A percentile compares a stretch with the other conserved stretches of the same genome.
phyloP scores from a whole-genome alignment of 2,113 vertebrate species.

The Malurus alboscapulatus region DNA sequence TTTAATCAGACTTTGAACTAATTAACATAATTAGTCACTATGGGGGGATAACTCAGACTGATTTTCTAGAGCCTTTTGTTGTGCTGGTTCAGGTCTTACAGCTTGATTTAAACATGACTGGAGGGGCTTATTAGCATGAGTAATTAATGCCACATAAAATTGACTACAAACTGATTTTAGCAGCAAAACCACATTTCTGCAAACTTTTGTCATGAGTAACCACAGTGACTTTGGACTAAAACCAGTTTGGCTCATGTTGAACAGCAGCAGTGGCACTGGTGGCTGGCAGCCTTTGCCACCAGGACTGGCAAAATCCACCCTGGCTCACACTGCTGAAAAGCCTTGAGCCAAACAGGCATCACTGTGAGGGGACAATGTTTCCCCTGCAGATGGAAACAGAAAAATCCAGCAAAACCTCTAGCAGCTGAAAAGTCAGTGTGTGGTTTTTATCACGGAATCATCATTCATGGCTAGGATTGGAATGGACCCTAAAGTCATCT shows the following conservation, averaged over 20 bases:
- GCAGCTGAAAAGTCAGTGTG: accelerated
- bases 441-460: neutral
- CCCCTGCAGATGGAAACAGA: neutral
- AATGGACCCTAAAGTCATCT: neutral
- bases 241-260: neutral
- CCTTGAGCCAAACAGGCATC: accelerated
- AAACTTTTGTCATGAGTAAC: neutral
- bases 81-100: neutral
- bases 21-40: slow-evolving; percentile 44
- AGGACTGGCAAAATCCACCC: neutral
- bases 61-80: slow-evolving; percentile 45
- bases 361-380: neutral
- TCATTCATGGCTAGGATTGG: neutral
- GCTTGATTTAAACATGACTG: neutral
- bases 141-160: slow-evolving; percentile 40
- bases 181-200: neutral
- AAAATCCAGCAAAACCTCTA: neutral
- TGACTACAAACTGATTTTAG: slow-evolving; percentile 33
- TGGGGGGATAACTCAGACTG: neutral
- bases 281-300: accelerated
- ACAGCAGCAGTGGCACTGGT: neutral
- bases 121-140: slow-evolving; percentile 23
- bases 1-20: slow-evolving; percentile 56
- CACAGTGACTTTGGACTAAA: neutral
- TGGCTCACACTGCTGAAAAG: neutral